Percentiles rank a stretch among this genome's conserved stretches.
These are phyloP conservation scores for Parnassius orleans DNA, from an alignment of 2,888 invertebrate species.

Conservation along the genomic window DNA sequence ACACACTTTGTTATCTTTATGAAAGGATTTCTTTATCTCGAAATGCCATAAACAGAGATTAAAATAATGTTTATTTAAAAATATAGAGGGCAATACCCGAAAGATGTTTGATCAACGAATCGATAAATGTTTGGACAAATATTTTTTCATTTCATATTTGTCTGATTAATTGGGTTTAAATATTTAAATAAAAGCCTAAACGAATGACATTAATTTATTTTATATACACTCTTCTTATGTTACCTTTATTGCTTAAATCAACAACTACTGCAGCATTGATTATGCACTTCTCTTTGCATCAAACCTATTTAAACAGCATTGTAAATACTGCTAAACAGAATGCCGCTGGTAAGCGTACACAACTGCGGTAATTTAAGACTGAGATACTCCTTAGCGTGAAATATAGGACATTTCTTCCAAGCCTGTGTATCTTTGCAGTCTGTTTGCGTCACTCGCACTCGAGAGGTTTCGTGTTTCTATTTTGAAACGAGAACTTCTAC, in stretches of 20 bases:
- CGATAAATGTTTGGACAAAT: too few relatives aligned
- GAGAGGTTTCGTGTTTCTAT: constrained; percentile 19
- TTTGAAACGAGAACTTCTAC: constrained; percentile 13
- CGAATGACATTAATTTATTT: too few relatives aligned
- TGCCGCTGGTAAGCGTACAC: not conserved
- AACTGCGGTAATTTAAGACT: constrained; percentile 21
- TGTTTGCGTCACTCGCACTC: constrained; percentile 17
- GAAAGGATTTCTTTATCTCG: too few relatives aligned
- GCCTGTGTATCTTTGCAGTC: constrained; percentile 20
- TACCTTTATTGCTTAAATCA: not conserved
- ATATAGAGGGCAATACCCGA: too few relatives aligned
- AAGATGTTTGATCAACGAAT: too few relatives aligned
- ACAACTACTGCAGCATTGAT: constrained; percentile 9
- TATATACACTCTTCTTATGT: too few relatives aligned
- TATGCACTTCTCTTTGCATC: constrained; percentile 8
- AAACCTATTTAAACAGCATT: constrained; percentile 2
- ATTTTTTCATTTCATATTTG: too few relatives aligned
- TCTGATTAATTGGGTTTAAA: too few relatives aligned
- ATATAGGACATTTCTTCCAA: constrained; percentile 19
- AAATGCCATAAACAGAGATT: too few relatives aligned
- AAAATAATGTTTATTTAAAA: too few relatives aligned
- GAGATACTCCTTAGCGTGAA: constrained; percentile 23
- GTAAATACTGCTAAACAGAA: constrained; percentile 12
- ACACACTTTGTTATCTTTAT: too few relatives aligned
- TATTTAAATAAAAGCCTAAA: too few relatives aligned